Percentiles rank a stretch among this genome's conserved stretches.
Evolutionary conservation across 2,888 invertebrate species (phyloP).

Genomic region (Nysson spinosus): DNA sequence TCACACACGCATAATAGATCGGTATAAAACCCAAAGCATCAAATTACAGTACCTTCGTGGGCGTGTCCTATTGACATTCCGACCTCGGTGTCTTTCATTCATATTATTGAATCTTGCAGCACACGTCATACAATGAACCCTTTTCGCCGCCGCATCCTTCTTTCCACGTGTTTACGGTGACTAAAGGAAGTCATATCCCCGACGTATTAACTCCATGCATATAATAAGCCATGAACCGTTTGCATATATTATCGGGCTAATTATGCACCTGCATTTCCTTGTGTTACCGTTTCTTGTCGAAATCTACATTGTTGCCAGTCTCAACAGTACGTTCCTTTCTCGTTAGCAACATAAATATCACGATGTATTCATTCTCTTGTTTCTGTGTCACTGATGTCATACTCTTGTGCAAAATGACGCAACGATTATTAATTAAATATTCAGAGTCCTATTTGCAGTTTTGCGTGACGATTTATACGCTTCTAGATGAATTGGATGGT

Average conservation of each 20-base stretch:
- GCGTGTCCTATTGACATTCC: constrained; percentile 59
- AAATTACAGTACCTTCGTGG: constrained; percentile 58
- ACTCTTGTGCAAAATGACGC: background rate
- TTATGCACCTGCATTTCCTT: background rate
- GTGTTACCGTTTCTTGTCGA: background rate
- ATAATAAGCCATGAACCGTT: background rate
- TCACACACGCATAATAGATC: constrained; percentile 18
- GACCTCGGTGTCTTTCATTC: constrained; percentile 54
- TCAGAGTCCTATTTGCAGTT: background rate
- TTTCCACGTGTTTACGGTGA: constrained; percentile 45
- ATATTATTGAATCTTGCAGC: constrained; percentile 31
- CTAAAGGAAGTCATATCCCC: constrained; percentile 48
- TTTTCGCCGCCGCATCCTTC: constrained; percentile 45
- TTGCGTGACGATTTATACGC: background rate
- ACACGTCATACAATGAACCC: constrained; percentile 17
- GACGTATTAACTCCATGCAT: constrained; percentile 2
- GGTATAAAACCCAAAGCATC: constrained; percentile 46
- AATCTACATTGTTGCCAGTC: background rate
- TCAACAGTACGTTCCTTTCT: background rate
- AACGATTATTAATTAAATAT: background rate
- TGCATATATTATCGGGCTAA: background rate
- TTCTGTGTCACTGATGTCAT: background rate
- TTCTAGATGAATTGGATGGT: background rate
- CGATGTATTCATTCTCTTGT: background rate
- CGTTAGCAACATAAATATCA: too few relatives aligned